Evolutionary conservation across 2,113 vertebrate species (phyloP), one percentile per base, ranked within the genome.

Genomic region (Motacilla tschutschensis): DNA sequence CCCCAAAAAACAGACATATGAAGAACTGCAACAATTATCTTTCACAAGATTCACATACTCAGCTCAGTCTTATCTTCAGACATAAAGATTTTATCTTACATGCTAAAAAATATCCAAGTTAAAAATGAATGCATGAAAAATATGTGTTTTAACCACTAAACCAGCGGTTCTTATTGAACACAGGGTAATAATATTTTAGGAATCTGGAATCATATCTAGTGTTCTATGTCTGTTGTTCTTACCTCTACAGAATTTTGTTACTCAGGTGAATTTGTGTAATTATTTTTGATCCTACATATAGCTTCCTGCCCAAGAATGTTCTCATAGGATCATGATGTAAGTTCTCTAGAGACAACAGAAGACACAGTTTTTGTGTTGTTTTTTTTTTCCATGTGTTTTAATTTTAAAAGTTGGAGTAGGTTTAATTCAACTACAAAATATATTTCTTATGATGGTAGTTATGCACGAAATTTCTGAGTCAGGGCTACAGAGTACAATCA

Each of bases 351-450:
- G 8, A 17, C 5, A 55, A n/a, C 4, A 71, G 14, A 44, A 58
- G 18, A 41, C 2, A 50, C 4, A 8, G 1, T 0, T 1, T 24
- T 33, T 33, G 33, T 33, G 33, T 33, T 33, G 33, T 33, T 33
- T 33, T 33, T 33, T 33, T 69, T 82, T 59, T 59, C 28, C 22
- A 29, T 0, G 2, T 24, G 5, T 62, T 22, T 5, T 62, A 24
- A 43, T 46, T 55, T 33, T 22, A 40, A 51, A 36, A 48, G 28
- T 64, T 85, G 38, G 44, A 31, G 5, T 46, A 74, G 3, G 0
- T 66, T 62, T 80, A 40, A 55, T 58, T 84, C 9, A 63, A 43
- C 13, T 33, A 10, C 5, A 73, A 35, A 67, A 63, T 41, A 7
- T 21, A 41, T 28, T 75, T 74, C 8, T 29, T 50, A 25, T 33